Base-by-base conservation (phyloP, 2,888 invertebrate species). In the Exephanes ischioxanthus region DNA sequence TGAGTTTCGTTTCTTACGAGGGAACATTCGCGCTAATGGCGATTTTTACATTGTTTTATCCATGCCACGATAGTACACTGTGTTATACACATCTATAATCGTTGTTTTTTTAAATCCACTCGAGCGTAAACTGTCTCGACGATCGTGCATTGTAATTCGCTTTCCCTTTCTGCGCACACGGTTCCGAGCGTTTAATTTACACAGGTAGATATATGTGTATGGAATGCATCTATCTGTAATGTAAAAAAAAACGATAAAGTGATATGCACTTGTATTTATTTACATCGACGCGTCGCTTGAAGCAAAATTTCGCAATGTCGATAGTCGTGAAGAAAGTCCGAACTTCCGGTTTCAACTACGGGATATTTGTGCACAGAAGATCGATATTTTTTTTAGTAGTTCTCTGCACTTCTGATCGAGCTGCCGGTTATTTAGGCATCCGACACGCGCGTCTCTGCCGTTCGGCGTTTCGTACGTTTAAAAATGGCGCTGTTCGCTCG, bases 401-500 rank as follows among this genome's bases (percentile, higher is more conserved):
- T 63, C 30, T 63, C 33, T 63, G 33, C 63, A 63, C 5, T 16
- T 14, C 16, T 16, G 16, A 33, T 33, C 63, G n/a, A 63, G 58
- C 63, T 6, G 63, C 63, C 63, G 63, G n/a, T 63, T 7, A 63
- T n/a, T 16, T 33, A 63, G 63, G 30, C 63, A 63, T 63, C 63
- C 30, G 26, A 79, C 76, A 66, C 63, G 70, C 61, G 80, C 67
- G 73, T n/a, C 61, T 26, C 22, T 58, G 80, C 45, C 16, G 83
- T 78, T 55, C n/a, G 45, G 68, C 16, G 83, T 79, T 53, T 26
- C 53, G 68, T 79, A 70, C 26, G 75, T 82, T 85, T 76, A 87
- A 89, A 86, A 87, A 92, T 92, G 92, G 91, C 92, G 83, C 87
- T 91, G 66, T 85, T 90, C 53, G 80, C 80, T 78, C 89, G 91